Evolutionary conservation across 2,113 vertebrate species (phyloP), one percentile per base, ranked within the genome.

Genomic region (Nothoprocta perdicaria): DNA sequence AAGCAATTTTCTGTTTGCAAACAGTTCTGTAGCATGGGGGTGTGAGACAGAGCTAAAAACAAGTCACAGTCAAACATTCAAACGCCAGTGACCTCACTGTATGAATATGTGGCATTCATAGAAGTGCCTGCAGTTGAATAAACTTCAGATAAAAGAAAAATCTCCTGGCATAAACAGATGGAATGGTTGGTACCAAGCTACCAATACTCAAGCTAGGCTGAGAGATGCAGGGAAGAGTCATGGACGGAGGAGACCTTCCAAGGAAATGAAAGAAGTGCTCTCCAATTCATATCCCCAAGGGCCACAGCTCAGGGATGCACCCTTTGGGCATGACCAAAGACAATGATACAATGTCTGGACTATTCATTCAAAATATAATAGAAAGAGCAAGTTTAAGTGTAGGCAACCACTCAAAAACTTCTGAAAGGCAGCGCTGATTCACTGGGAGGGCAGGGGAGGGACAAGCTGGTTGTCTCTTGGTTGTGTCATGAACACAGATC

Each of bases 1-100:
- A 57, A 77, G 55, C 24, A 87, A 80, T 84, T 69, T 84, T 55
- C 24, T 80, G 33, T 50, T 41, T 43, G 55, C 41, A 65, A 87
- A 66, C 72, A 69, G 19, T 5, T 76, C 50, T 57, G 35, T 43
- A 87, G 89, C 0, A 0, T 0, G 0, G 38, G 84, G 33, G 26
- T 52, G 19, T 77, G 67, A 95, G 29, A 67, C 22, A 72, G 68
- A 86, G n/a, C 63, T 61, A 67, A 93, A 89, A 95, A 83, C 12
- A 4, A 94, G 89, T 48, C 60, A 68, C 71, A 89, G 60, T 80
- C 65, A 83, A 61, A 87, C 93, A 84, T 93, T 92, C 92, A 95
- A 87, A 63, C n/a, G 52, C 74, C 43, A 61, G 5, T 93, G 89
- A 93, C 52, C 57, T 94, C 91, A 92, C 9, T 68, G 61, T 72